Base-by-base conservation (phyloP, 2,888 invertebrate genomes). In the Drosophila vallismaia region DNA sequence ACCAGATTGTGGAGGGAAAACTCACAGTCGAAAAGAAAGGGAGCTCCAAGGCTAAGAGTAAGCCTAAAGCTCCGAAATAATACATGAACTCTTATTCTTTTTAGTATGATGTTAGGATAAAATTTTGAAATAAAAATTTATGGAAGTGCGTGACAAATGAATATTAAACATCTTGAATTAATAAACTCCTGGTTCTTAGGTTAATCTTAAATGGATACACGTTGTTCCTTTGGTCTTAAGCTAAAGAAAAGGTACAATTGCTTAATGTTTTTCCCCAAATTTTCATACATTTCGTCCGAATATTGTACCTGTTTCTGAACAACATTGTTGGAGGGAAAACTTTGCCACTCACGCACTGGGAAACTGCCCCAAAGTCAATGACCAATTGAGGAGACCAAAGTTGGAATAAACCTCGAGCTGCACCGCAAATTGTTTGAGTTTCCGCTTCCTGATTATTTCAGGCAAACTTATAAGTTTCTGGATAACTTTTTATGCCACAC, bases 391-490 rank as follows among this genome's bases (percentile, higher is more conserved):
- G 67, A 62, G 62, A 36, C 36, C 36, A 76, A 59, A 67, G 60
- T 54, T 53, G 63, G 55, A 54, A 49, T 58, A 69, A 71, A 50
- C 55, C 60, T 57, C 19, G 50, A 29, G 56, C 64, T 72, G 68
- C 58, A 62, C 69, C 57, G 55, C 74, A 76, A 82, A 79, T 79
- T 79, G 83, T 79, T 77, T 66, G 57, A 76, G 71, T 69, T 77
- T 77, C 74, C 77, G 74, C 68, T 64, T 76, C 46, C 67, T 72
- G 70, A 82, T 76, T 72, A 82, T 82, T 79, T 67, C 67, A 58
- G 57, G 59, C 70, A 71, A 76, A 69, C 71, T 83, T 68, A 72
- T 74, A 83, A 80, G 74, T 79, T 79, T 71, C 69, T 59, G 46
- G 50, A 51, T 67, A 73, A 76, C 66, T 76, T 76, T 70, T 56